phyloP scores from a whole-genome alignment of 2,113 vertebrate species.

The Xerus inauris region DNA sequence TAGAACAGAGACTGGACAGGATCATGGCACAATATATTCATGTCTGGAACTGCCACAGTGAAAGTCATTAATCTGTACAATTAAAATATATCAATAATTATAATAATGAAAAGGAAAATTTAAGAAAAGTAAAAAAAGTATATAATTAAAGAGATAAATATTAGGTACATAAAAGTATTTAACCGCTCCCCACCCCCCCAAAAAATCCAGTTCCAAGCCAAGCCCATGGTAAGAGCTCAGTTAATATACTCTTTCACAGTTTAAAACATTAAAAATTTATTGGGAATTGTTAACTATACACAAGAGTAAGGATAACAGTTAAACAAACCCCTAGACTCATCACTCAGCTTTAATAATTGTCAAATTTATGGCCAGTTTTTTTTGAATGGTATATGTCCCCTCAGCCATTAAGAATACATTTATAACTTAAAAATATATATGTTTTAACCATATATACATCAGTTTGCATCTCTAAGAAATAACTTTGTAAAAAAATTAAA shows the following conservation, averaged over 20 bases:
- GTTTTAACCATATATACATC: not conserved
- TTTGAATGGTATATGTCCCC: not conserved
- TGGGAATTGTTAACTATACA: not conserved
- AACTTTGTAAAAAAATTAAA: not conserved
- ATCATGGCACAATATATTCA: not conserved
- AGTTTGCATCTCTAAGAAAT: conserved; percentile 10
- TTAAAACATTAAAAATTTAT: not conserved
- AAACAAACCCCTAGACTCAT: not conserved
- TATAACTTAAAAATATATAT: not conserved
- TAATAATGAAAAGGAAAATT: not conserved
- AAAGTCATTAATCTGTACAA: not conserved
- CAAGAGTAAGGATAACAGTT: not conserved
- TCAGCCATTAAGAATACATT: not conserved
- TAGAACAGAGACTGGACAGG: not conserved
- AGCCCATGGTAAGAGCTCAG: not conserved
- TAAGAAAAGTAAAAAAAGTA: not conserved
- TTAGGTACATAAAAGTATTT: not conserved
- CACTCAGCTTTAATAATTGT: not conserved
- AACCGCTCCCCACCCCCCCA: not conserved
- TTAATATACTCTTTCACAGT: not conserved
- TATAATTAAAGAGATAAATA: not conserved
- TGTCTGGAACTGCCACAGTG: not conserved
- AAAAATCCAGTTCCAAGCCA: not conserved
- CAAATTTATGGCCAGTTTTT: not conserved
- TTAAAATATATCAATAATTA: not conserved